A percentile compares a stretch with the other conserved stretches of the same genome.
Conservation (phyloP, 2,113 vertebrate genomes). For the Xyrauchen texanus region DNA sequence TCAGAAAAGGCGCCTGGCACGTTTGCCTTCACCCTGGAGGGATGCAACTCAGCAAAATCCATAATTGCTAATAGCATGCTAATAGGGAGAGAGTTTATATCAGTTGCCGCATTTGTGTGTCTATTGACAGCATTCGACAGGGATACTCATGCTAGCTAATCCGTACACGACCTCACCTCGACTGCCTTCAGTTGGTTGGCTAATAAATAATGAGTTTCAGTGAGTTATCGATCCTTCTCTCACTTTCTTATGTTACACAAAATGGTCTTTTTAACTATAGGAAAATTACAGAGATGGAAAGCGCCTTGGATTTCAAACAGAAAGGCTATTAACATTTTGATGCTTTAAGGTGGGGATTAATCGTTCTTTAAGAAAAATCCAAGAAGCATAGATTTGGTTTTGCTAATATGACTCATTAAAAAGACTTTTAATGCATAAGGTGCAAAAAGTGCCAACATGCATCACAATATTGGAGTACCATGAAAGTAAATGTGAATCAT, state of each 20-base stretch:
- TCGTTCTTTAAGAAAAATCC: slow-evolving; percentile 29
- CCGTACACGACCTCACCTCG: slow-evolving; percentile 52
- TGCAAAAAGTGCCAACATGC: too few species aligned
- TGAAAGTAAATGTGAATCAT: too few species aligned
- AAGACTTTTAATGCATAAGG: too few species aligned
- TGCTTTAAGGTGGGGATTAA: slow-evolving; percentile 43
- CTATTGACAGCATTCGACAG: slow-evolving; percentile 45
- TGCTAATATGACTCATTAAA: too few species aligned
- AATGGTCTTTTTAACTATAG: slow-evolving; percentile 67
- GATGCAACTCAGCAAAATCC: slow-evolving; percentile 49
- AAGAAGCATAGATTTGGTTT: too few species aligned
- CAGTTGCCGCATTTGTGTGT: slow-evolving; percentile 40
- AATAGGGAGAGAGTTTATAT: slow-evolving; percentile 57
- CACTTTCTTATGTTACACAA: slow-evolving; percentile 58
- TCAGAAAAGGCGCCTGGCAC: not conserved
- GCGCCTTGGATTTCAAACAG: slow-evolving; percentile 69
- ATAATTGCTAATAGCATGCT: slow-evolving; percentile 56
- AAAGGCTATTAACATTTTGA: slow-evolving; percentile 63
- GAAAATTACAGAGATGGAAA: slow-evolving; percentile 69
- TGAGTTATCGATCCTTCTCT: slow-evolving; percentile 74
- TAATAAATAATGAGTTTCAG: slow-evolving; percentile 77
- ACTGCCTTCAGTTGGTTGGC: slow-evolving; percentile 63
- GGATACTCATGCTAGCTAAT: slow-evolving; percentile 46
- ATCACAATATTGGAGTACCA: too few species aligned
- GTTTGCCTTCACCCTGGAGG: slow-evolving; percentile 28